Conservation (phyloP, 2,888 invertebrate genomes). For the Polietes domitor region DNA sequence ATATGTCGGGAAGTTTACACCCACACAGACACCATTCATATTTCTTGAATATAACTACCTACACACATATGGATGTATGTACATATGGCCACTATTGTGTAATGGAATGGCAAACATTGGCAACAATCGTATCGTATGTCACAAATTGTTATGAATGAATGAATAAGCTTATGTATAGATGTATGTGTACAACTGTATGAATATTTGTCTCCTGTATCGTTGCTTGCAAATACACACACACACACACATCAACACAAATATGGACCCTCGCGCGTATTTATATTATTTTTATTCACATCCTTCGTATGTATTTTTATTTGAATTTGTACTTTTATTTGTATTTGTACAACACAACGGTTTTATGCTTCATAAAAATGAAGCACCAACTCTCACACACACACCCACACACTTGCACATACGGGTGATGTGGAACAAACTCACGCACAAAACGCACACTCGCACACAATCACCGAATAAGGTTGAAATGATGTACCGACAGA, state of each 20-base stretch:
- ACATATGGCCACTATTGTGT: background rate
- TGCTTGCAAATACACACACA: conserved; percentile 30
- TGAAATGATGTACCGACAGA: conserved; percentile 3
- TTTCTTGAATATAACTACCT: background rate
- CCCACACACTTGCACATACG: background rate
- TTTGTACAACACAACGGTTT: conserved; percentile 31
- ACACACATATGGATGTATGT: background rate
- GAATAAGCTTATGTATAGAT: background rate
- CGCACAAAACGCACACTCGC: background rate
- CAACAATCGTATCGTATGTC: conserved; percentile 21
- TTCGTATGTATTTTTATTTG: conserved; percentile 23
- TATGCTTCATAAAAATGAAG: conserved; percentile 44
- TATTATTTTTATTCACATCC: conserved; percentile 24
- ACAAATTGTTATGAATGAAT: conserved; percentile 42
- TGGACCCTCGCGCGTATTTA: background rate
- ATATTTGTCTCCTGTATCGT: background rate
- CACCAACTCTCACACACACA: conserved; percentile 19
- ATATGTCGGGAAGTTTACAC: background rate
- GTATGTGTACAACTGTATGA: background rate
- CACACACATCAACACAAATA: background rate
- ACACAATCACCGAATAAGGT: background rate
- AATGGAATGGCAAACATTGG: conserved; percentile 46
- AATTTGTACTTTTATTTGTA: conserved; percentile 28
- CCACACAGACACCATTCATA: background rate
- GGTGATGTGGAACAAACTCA: background rate